These are phyloP conservation scores for Slavum lentiscoides DNA, from an alignment of 2,888 invertebrate species.

Conservation along the genomic window DNA sequence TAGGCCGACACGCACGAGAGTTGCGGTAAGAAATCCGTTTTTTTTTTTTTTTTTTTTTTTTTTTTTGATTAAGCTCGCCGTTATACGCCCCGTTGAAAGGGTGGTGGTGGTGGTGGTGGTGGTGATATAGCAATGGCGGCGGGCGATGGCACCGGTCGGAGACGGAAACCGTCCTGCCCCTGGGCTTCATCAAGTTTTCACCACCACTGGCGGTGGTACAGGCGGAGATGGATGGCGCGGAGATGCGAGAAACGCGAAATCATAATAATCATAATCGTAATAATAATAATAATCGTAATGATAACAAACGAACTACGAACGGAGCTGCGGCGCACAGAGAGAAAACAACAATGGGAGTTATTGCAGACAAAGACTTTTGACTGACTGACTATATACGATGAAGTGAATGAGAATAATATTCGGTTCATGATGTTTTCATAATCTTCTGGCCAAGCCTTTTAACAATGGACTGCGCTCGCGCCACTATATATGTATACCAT, in stretches of 20 bases:
- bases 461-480: constrained; percentile 36
- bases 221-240: background rate
- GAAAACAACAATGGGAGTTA: constrained; percentile 44
- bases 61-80: constrained; percentile 18
- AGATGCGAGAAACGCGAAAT: constrained; percentile 39
- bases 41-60: constrained; percentile 26
- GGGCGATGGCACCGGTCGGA: background rate
- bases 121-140: background rate
- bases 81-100: background rate
- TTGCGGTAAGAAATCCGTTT: constrained; percentile 52
- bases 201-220: background rate
- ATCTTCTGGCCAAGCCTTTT: constrained; percentile 51
- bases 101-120: background rate
- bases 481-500: background rate
- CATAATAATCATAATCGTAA: constrained; percentile 45
- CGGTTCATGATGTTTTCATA: constrained; percentile 54
- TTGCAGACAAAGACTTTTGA: constrained; percentile 53
- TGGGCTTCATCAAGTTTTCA: constrained; percentile 34
- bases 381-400: constrained; percentile 42
- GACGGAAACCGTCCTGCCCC: constrained; percentile 20
- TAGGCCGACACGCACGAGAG: constrained; percentile 16
- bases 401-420: constrained; percentile 47
- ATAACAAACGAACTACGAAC: constrained; percentile 36
- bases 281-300: constrained; percentile 45
- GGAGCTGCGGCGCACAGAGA: constrained; percentile 7